These are phyloP conservation scores for Cerastis rubricosa DNA, from an alignment of 2,888 invertebrate genomes.

Conservation along the genomic window DNA sequence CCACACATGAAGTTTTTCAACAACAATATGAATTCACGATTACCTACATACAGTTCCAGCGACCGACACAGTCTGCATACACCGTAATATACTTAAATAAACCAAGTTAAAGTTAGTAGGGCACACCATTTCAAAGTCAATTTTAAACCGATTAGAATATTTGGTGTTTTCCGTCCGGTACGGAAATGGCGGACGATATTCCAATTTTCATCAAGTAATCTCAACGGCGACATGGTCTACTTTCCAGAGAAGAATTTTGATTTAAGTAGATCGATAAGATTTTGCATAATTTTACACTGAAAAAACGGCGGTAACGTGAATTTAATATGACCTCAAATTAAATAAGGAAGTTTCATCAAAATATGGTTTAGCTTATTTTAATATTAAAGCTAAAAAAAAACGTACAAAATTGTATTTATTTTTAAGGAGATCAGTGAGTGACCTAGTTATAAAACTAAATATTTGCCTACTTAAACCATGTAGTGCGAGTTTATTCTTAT, in stretches of 20 bases:
- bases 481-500: background rate
- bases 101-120: constrained; percentile 62
- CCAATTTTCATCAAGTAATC: constrained; percentile 72
- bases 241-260: constrained; percentile 50
- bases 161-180: constrained; percentile 77
- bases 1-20: background rate
- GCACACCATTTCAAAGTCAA: constrained; percentile 77
- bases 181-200: constrained; percentile 68
- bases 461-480: background rate
- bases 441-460: background rate
- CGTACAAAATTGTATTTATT: background rate
- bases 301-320: background rate
- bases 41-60: background rate
- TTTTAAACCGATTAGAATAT: constrained; percentile 85
- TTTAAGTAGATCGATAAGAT: constrained; percentile 31
- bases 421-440: background rate
- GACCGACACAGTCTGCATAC: constrained; percentile 3
- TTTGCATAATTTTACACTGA: background rate
- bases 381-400: background rate
- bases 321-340: background rate
- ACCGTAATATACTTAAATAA: constrained; percentile 55
- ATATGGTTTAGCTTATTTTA: background rate
- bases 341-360: background rate
- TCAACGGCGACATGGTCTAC: constrained; percentile 58
- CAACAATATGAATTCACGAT: background rate